Base-by-base conservation (phyloP, 1,140 invertebrate genomes). In the Cardiocondyla obscurior region DNA sequence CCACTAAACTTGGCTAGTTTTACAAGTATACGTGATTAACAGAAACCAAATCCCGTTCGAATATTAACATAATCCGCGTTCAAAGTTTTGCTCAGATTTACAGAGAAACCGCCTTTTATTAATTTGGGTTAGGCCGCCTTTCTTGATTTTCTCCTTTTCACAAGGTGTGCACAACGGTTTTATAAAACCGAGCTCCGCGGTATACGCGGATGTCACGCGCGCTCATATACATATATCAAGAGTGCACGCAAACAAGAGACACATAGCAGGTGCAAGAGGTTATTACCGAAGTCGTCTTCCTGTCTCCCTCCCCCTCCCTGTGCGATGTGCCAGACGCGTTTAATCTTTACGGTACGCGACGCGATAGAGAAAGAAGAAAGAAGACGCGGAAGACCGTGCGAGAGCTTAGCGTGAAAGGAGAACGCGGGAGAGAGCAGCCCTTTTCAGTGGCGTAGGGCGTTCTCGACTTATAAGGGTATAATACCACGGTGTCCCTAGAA, bases 181-280 rank as follows among this genome's bases (percentile, higher is more conserved):
- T 10, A 30, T 30, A 67, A 53, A 19, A 46, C 46, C n/a, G 22
- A 53, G 57, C 28, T 19, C n/a, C 19, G 73, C n/a, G n/a, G n/a
- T 57, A 30, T 58, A 58, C 25, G 53, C 39, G 28, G 39, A 81
- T 46, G 67, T 39, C 30, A 57, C 25, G 25, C 22, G 39, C 16
- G 30, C 10, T 14, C 8, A 19, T 36, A 46, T 83, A 42, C n/a
- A n/a, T 46, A 73, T 64, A 85, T 64, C 77, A 83, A 46, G 22
- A 46, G 85, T 87, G 84, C 81, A 62, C 44, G 25, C 51, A 72
- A 72, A 76, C 57, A 64, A 55, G 76, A 46, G 65, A 46, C 62
- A 49, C 70, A 72, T 76, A 60, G 89, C 88, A 89, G 88, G 86
- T 88, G 87, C 72, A 87, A 82, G 60, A 87, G 86, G 81, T 90